Conservation (phyloP, 2,797 vertebrate genomes). For the Rhyacichthys aspro region DNA sequence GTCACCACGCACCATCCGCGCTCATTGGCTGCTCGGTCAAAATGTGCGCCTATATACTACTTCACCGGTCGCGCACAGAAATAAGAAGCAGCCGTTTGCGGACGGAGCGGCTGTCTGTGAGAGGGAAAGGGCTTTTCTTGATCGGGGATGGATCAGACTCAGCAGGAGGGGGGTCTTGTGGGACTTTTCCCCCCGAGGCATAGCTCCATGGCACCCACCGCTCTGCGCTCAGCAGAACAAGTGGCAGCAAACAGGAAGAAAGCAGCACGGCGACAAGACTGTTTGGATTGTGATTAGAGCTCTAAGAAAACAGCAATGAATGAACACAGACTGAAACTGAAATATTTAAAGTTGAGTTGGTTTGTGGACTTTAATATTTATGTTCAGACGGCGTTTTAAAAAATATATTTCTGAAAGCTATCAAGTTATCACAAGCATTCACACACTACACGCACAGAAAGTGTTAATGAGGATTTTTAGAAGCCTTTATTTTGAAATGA, state of each 20-base stretch:
- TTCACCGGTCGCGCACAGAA: constrained; percentile 58
- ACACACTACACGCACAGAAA: neutral
- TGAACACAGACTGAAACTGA: too few species aligned
- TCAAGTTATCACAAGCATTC: neutral
- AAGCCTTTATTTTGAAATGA: neutral
- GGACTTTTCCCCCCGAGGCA: constrained; percentile 7
- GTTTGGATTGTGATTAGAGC: neutral
- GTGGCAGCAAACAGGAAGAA: constrained; percentile 15
- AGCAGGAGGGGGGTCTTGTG: constrained; percentile 4
- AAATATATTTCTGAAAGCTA: neutral
- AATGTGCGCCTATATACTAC: constrained; percentile 68
- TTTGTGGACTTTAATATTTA: too few species aligned
- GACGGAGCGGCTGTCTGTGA: constrained; percentile 10
- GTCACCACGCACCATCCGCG: constrained; percentile 86
- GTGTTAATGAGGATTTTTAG: neutral
- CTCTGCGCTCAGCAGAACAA: constrained; percentile 8
- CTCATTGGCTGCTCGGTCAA: constrained; percentile 86
- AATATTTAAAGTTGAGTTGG: too few species aligned
- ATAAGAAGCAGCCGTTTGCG: constrained; percentile 28
- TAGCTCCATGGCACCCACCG: constrained; percentile 10
- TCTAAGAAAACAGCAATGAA: neutral
- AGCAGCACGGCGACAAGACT: neutral
- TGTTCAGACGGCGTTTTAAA: neutral
- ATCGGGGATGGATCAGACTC: constrained; percentile 4
- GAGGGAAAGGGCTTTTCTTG: constrained; percentile 12